Percentiles rank a stretch among this genome's conserved stretches.
Conservation (phyloP, 2,888 invertebrate genomes). For the Autographa gamma region DNA sequence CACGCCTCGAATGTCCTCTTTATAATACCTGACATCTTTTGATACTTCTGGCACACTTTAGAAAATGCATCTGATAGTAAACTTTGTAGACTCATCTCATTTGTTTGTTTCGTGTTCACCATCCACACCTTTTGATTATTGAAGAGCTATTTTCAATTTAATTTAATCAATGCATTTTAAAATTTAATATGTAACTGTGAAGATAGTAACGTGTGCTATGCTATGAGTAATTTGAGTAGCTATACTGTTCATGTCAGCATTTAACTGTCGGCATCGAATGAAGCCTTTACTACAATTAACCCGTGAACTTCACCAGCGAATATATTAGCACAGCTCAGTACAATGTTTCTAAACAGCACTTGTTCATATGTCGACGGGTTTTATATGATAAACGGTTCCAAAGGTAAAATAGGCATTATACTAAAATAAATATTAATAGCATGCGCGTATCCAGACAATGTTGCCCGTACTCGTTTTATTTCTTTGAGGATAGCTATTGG, state of each 20-base stretch:
- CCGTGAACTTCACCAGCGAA: too few relatives aligned
- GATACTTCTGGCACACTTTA: slow-evolving; percentile 24
- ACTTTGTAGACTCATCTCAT: slow-evolving; percentile 15
- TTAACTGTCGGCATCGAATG: too few relatives aligned
- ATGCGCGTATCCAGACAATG: slow-evolving; percentile 15
- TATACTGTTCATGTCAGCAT: too few relatives aligned
- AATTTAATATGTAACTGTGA: too few relatives aligned
- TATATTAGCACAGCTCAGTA: too few relatives aligned
- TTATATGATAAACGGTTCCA: neutral
- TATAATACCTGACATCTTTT: slow-evolving; percentile 32
- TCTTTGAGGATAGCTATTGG: slow-evolving; percentile 31
- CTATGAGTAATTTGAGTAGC: too few relatives aligned
- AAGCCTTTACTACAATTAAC: too few relatives aligned
- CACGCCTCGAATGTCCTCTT: slow-evolving; percentile 29
- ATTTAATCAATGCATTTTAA: neutral
- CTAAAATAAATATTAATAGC: neutral
- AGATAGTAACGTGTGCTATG: too few relatives aligned
- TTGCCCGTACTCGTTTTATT: slow-evolving; percentile 27
- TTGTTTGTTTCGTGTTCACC: neutral
- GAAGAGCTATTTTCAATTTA: neutral
- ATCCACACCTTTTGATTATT: neutral
- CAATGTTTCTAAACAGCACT: too few relatives aligned
- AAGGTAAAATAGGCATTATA: neutral
- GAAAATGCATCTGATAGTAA: slow-evolving; percentile 40
- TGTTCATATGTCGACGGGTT: too few relatives aligned